phyloP scores from a whole-genome alignment of 53 echinoderm and acorn worm species.

The Stichopus horrens region DNA sequence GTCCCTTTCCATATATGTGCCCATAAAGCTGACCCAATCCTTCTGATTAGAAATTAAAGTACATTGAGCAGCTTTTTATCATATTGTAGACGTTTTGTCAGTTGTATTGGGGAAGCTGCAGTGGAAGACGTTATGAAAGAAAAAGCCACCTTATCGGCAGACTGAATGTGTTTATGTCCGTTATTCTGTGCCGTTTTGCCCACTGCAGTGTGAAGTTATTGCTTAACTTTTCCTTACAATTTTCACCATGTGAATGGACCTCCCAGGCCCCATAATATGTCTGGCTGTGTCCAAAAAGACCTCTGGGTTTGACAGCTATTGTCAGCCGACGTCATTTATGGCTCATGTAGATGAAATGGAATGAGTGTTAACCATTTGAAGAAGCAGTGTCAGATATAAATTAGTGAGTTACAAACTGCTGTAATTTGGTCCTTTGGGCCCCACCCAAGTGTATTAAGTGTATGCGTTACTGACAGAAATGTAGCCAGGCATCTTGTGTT shows the following conservation, averaged over 20 bases:
- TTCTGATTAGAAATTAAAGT: background rate
- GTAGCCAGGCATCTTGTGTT: conserved; percentile 30
- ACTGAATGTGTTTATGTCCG: conserved; percentile 22
- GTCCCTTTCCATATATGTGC: too few relatives aligned
- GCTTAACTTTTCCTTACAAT: conserved; percentile 2
- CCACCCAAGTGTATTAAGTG: conserved; percentile 46
- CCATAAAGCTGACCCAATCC: too few relatives aligned
- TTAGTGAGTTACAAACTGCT: conserved; percentile 41
- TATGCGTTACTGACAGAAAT: conserved; percentile 29
- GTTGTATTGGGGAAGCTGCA: background rate
- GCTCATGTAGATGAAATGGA: conserved; percentile 33
- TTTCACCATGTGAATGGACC: conserved; percentile 7
- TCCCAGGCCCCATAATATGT: conserved; percentile 40
- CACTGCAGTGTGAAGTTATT: conserved; percentile 9
- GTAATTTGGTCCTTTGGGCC: conserved; percentile 45
- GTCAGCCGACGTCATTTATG: conserved; percentile 37
- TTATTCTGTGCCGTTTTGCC: conserved; percentile 16
- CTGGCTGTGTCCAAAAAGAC: conserved; percentile 34
- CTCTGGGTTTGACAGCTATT: conserved; percentile 41
- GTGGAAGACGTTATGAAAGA: background rate
- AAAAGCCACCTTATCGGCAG: background rate
- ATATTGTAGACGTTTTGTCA: background rate
- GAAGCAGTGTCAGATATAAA: conserved; percentile 39
- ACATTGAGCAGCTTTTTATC: background rate
- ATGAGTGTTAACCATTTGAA: conserved; percentile 41